phyloP scores from a whole-genome alignment of 2,797 vertebrate species.

The Scyliorhinus canicula region DNA sequence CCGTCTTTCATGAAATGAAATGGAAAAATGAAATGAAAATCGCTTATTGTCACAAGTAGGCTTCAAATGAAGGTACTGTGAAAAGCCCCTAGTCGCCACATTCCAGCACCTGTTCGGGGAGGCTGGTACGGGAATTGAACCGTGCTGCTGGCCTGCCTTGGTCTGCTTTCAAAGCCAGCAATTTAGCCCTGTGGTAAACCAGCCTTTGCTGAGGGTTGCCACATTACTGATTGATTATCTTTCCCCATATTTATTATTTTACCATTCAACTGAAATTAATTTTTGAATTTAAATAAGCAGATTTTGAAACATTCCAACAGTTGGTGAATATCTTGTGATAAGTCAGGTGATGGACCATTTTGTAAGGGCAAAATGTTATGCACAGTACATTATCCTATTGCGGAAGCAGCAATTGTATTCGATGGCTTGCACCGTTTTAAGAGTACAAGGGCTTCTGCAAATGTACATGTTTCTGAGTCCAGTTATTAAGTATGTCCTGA shows the following conservation, averaged over 20 bases:
- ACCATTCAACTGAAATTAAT: neutral
- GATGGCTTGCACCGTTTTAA: neutral
- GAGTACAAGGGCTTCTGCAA: neutral
- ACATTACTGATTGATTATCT: neutral
- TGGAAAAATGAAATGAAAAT: no score
- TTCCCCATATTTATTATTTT: neutral
- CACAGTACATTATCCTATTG: neutral
- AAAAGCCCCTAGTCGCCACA: no score
- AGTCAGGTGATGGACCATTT: neutral
- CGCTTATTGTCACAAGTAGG: no score
- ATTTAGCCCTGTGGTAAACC: no score
- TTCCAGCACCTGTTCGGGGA: no score
- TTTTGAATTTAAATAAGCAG: neutral
- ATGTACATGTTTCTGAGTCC: neutral
- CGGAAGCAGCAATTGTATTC: neutral
- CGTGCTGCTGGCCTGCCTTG: no score
- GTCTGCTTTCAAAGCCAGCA: no score
- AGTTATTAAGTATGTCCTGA: neutral
- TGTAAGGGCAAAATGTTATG: neutral
- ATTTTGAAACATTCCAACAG: neutral
- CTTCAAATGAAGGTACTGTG: no score
- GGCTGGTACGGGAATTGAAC: no score
- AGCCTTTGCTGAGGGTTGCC: neutral
- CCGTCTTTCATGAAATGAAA: no score
- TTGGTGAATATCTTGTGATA: neutral